Conservation (phyloP, 2,797 vertebrate genomes). For the Ceyx erithaca region DNA sequence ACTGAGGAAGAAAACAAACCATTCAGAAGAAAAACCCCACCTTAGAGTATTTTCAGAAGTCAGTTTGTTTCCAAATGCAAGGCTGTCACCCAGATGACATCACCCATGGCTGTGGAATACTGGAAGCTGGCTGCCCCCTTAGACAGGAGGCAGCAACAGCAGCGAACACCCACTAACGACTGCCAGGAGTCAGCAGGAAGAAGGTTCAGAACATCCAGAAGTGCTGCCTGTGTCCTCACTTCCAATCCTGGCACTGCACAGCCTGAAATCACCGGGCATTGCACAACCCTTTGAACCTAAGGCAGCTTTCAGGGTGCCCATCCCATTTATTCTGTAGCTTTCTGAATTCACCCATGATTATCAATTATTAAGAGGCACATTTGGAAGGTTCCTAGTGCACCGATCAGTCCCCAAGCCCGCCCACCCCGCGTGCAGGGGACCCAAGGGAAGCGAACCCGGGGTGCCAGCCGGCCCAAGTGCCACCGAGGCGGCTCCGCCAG, state of each 20-base stretch:
- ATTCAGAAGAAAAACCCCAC: not conserved
- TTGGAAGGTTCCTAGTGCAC: too few species aligned
- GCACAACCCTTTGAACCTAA: rapidly evolving
- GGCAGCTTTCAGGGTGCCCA: rapidly evolving
- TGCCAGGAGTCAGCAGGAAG: not conserved
- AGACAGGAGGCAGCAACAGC: rapidly evolving
- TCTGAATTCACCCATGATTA: too few species aligned
- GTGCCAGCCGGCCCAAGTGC: not conserved
- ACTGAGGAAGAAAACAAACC: constrained; percentile 77
- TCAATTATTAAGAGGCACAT: too few species aligned
- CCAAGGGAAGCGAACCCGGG: not conserved
- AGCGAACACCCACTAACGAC: not conserved
- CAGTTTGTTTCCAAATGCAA: not conserved
- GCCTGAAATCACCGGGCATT: not conserved
- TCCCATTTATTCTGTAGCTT: not conserved
- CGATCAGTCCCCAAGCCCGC: too few species aligned
- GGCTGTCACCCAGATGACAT: not conserved
- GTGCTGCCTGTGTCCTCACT: not conserved
- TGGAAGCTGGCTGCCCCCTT: not conserved
- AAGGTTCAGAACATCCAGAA: not conserved
- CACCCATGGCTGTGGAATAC: rapidly evolving
- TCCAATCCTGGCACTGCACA: rapidly evolving
- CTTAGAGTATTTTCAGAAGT: not conserved
- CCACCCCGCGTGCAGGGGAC: too few species aligned
- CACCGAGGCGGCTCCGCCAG: not conserved